phyloP scores from a whole-genome alignment of 2,113 vertebrate species.

The Percina caprodes region DNA sequence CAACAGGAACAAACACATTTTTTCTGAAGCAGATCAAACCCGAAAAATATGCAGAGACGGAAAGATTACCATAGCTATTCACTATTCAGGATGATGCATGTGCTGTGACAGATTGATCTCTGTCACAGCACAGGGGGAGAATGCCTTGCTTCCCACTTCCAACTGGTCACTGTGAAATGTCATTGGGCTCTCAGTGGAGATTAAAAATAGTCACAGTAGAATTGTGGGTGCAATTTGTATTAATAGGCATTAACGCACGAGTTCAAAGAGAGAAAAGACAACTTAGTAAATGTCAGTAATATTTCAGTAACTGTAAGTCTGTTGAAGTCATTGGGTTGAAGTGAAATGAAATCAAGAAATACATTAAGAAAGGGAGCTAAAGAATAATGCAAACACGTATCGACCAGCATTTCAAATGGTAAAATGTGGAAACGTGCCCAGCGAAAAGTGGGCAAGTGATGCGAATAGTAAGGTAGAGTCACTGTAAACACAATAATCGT shows the following conservation, averaged over 20 bases:
- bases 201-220: conserved; percentile 19
- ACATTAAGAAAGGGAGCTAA: not conserved
- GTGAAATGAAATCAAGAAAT: not conserved
- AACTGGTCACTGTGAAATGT: conserved; percentile 40
- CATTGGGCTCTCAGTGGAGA: conserved; percentile 12
- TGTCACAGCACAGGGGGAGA: conserved; percentile 40
- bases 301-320: not conserved
- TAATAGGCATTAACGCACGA: conserved; percentile 10
- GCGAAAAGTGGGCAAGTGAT: too few relatives aligned
- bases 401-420: not conserved
- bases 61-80: conserved; percentile 38
- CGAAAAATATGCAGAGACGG: conserved; percentile 26
- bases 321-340: not conserved
- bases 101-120: conserved; percentile 59
- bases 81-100: conserved; percentile 44
- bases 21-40: conserved; percentile 14
- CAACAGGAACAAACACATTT: conserved; percentile 7
- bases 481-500: too few relatives aligned
- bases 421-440: not conserved
- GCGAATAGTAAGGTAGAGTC: too few relatives aligned
- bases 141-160: conserved; percentile 30
- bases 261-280: not conserved
- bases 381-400: not conserved
- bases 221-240: conserved; percentile 15
- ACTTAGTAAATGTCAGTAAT: not conserved